phyloP scores from a whole-genome alignment of 1,140 invertebrate species.

The Eueides isabella region DNA sequence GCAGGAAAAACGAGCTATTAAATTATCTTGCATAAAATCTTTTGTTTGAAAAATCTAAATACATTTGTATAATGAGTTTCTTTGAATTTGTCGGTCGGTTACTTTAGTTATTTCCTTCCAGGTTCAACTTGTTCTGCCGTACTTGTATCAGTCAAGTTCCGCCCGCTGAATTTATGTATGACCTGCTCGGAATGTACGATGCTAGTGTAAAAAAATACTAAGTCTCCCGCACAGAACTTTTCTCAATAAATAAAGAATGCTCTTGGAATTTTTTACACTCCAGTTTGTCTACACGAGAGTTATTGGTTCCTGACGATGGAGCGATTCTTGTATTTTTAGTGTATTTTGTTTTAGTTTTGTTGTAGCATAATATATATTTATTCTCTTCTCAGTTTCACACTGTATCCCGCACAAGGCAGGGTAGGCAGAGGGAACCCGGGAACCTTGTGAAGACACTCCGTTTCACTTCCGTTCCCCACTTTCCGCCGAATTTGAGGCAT shows the following conservation, averaged over 20 bases:
- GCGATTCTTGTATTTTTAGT: neutral
- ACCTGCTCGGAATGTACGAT: slow-evolving; percentile 33
- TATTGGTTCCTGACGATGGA: neutral
- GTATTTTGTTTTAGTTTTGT: neutral
- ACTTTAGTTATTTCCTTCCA: slow-evolving; percentile 18
- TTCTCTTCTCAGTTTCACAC: no score
- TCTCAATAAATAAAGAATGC: slow-evolving; percentile 33
- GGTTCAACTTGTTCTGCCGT: slow-evolving; percentile 10
- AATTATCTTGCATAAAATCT: slow-evolving; percentile 4
- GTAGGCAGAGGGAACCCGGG: no score
- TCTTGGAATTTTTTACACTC: slow-evolving; percentile 24
- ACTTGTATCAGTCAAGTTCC: slow-evolving; percentile 26
- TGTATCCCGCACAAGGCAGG: no score
- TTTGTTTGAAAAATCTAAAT: slow-evolving; percentile 11
- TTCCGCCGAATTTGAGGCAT: no score
- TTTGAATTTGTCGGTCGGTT: slow-evolving; percentile 7
- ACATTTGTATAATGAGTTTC: slow-evolving; percentile 20
- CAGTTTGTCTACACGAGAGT: slow-evolving; percentile 19
- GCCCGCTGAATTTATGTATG: slow-evolving; percentile 48
- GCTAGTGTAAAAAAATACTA: slow-evolving; percentile 28
- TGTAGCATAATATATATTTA: neutral
- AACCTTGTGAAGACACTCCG: no score
- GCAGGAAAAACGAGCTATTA: slow-evolving; percentile 1
- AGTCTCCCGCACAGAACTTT: slow-evolving; percentile 30
- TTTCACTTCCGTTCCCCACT: no score